Base-by-base conservation (phyloP, 2,113 vertebrate species). In the Notarius lentiginosus region DNA sequence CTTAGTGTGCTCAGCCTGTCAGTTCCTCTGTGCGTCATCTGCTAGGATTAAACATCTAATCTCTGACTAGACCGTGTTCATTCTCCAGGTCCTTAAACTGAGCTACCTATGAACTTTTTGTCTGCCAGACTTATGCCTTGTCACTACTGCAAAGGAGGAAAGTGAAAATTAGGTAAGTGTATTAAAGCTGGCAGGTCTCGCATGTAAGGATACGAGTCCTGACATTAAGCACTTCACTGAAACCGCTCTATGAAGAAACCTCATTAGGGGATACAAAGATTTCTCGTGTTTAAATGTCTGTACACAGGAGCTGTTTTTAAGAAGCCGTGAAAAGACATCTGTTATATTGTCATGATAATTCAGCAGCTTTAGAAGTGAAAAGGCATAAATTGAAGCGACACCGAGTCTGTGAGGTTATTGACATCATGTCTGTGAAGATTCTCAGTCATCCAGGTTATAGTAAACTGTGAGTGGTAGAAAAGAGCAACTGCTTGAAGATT, bases 341-440 rank as follows among this genome's bases (percentile, higher is more conserved):
- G 85, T 72, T 81, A 55, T 51, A 66, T 86, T 86, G 60, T 49
- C 22, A 72, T 81, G 77, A 8, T 81, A 81, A 86, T 81, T 80
- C 2, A 70, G 20, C 53, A 70, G 63, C 20, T 63, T 79, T 18
- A 65, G 63, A 66, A 53, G 27, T 55, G 34, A 49, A 68, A n/a
- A 27, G 34, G 15, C 11, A 49, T 79, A 79, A 53, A 53, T 30
- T 79, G 24, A 49, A 66, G 18, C 30, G 75, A 56, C 75, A 86
- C 1, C 47, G 68, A 41, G 27, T 61, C 61, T 30, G 20, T 86
- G 34, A 41, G 63, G 4, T 9, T 61, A 75, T 79, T 79, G 24
- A 76, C 56, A 61, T 61, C 55, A 61, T 84, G 60, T 30, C 30
- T 30, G 30, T 30, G 30, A 30, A 30, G 30, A 30, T 30, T 30